These are phyloP conservation scores for Tamandua tetradactyla DNA, from an alignment of 2,797 vertebrate genomes.

Conservation along the genomic window DNA sequence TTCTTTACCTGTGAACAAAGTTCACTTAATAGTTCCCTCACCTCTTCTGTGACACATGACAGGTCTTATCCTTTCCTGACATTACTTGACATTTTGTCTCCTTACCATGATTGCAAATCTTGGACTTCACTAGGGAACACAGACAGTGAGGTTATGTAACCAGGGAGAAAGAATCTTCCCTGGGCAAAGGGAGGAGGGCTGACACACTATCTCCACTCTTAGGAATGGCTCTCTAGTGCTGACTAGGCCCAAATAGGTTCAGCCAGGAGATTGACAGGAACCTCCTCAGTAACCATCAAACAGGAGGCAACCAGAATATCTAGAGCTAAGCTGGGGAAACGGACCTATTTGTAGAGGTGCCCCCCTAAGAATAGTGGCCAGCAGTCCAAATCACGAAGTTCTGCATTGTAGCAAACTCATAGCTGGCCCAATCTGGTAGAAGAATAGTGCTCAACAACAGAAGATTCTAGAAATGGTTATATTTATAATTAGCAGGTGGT, in stretches of 20 bases:
- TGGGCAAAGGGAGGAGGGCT: neutral
- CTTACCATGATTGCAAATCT: neutral
- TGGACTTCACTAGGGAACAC: constrained; percentile 44
- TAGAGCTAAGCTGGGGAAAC: neutral
- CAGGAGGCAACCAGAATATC: neutral
- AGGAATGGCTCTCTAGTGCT: constrained; percentile 60
- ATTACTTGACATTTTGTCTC: constrained; percentile 22
- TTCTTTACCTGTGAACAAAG: constrained; percentile 16
- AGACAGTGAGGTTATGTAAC: constrained; percentile 38
- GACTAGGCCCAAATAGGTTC: neutral
- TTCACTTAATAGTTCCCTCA: neutral
- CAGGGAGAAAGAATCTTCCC: constrained; percentile 47
- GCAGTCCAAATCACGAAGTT: neutral
- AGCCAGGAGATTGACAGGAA: neutral
- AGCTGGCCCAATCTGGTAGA: neutral
- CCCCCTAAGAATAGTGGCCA: neutral
- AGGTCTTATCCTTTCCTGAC: neutral
- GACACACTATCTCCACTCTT: constrained; percentile 40
- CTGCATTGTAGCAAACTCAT: neutral
- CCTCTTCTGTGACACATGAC: neutral
- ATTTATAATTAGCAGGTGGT: neutral
- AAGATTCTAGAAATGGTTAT: neutral
- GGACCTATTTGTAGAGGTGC: neutral
- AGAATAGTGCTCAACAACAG: neutral
- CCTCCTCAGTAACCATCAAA: constrained; percentile 6